Percentiles rank a stretch among this genome's conserved stretches.
phyloP scores from a whole-genome alignment of 2,113 vertebrate species.

The Perca schrenkii region DNA sequence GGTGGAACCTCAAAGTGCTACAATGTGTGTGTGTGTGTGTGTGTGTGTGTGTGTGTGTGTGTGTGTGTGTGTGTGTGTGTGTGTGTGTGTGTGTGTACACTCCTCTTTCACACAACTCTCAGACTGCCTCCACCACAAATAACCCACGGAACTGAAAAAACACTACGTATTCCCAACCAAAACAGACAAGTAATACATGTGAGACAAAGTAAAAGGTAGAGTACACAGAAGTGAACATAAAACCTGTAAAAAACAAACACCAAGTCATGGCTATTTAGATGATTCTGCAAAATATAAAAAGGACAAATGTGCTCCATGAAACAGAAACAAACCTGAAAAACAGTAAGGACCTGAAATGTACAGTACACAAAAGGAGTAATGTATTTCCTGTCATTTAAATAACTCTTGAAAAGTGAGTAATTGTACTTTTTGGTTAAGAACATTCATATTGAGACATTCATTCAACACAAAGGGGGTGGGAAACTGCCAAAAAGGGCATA shows the following conservation, averaged over 20 bases:
- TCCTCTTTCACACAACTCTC: background rate
- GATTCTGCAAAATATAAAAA: slow-evolving; percentile 11
- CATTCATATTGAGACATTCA: slow-evolving; percentile 37
- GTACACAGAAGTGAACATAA: slow-evolving; percentile 15
- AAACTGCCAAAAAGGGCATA: slow-evolving; percentile 28
- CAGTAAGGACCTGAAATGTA: slow-evolving; percentile 30
- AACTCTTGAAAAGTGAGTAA: slow-evolving; percentile 38
- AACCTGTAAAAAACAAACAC: background rate
- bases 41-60: too few relatives aligned
- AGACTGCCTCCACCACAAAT: slow-evolving; percentile 16
- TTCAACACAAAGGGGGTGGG: slow-evolving; percentile 43
- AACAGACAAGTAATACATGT: background rate
- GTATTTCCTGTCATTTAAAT: slow-evolving; percentile 30
- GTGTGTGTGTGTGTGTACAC: too few relatives aligned
- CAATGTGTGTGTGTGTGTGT: too few relatives aligned
- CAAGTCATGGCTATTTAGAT: background rate
- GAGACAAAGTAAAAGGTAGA: slow-evolving; percentile 31
- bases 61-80: too few relatives aligned
- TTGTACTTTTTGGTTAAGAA: slow-evolving; percentile 55
- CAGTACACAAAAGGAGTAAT: background rate
- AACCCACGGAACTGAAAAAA: slow-evolving; percentile 28
- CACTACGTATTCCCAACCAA: slow-evolving; percentile 14
- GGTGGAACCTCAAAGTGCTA: too few relatives aligned
- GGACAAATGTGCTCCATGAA: slow-evolving; percentile 26
- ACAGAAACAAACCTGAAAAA: slow-evolving; percentile 17